Percentiles rank a stretch among this genome's conserved stretches.
Conservation (phyloP, 1,140 invertebrate species). For the Stratiolaelaps scimitus region DNA sequence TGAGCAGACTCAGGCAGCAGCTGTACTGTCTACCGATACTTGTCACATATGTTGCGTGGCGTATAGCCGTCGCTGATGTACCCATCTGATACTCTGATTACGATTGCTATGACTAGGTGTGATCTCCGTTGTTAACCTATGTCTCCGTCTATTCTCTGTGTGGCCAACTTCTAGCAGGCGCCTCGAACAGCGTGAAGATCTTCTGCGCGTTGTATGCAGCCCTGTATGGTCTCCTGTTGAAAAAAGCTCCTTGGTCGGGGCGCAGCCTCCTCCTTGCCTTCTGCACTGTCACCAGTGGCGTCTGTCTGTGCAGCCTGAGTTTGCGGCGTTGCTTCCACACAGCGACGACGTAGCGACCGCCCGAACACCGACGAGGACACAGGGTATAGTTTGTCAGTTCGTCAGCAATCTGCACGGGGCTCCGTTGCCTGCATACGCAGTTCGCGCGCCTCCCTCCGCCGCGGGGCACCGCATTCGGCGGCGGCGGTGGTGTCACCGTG, state of each 20-base stretch:
- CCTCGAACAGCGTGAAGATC: neutral
- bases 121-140: no score
- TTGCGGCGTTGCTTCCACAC: neutral
- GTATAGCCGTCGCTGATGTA: no score
- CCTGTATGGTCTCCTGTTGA: neutral
- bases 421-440: neutral
- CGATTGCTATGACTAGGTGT: no score
- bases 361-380: neutral
- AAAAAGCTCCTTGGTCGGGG: constrained; percentile 1
- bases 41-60: no score
- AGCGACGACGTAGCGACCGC: constrained; percentile 14
- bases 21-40: no score
- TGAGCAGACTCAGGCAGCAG: no score
- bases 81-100: no score
- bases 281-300: constrained; percentile 17
- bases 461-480: neutral
- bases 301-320: neutral
- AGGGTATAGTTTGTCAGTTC: neutral
- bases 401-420: neutral
- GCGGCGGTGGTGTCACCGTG: neutral
- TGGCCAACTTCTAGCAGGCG: neutral
- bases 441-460: constrained; percentile 4
- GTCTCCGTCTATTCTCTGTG: neutral
- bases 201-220: neutral
- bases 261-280: constrained; percentile 25